phyloP scores from a whole-genome alignment of 2,113 vertebrate genomes.

The Halichoerus grypus region DNA sequence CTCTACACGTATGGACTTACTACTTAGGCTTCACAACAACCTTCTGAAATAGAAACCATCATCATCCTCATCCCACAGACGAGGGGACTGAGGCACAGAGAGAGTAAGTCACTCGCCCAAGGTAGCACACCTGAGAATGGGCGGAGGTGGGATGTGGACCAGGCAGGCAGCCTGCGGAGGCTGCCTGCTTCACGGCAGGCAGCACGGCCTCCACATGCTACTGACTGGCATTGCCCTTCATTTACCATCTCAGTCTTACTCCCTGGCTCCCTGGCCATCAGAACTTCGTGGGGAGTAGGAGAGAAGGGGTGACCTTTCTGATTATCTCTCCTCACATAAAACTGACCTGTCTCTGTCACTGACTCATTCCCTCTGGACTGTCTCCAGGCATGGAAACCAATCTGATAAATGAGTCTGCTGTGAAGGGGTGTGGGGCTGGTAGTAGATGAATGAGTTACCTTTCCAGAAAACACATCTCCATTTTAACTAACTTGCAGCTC shows the following conservation, averaged over 20 bases:
- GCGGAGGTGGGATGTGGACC: neutral
- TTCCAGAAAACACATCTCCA: neutral
- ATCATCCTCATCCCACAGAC: neutral
- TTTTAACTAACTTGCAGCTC: slow-evolving; percentile 43
- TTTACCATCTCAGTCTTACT: neutral
- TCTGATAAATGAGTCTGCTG: neutral
- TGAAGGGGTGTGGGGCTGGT: neutral
- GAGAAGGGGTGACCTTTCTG: neutral
- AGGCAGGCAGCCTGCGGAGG: neutral
- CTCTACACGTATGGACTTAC: neutral
- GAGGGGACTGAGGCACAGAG: neutral
- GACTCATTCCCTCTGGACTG: neutral
- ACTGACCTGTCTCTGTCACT: neutral
- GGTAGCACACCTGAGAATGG: neutral
- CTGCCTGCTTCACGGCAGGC: neutral
- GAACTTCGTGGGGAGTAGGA: neutral
- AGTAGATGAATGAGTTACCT: neutral
- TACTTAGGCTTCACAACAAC: neutral
- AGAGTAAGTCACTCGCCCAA: neutral
- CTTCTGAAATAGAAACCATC: neutral
- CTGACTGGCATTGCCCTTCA: neutral
- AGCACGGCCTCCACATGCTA: rapidly evolving
- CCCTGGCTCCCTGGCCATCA: neutral
- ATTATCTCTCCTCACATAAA: neutral
- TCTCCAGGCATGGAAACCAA: neutral